Percentiles rank a stretch among this genome's conserved stretches.
phyloP scores from a whole-genome alignment of 2,797 vertebrate genomes.

The Tarsius wallacei region DNA sequence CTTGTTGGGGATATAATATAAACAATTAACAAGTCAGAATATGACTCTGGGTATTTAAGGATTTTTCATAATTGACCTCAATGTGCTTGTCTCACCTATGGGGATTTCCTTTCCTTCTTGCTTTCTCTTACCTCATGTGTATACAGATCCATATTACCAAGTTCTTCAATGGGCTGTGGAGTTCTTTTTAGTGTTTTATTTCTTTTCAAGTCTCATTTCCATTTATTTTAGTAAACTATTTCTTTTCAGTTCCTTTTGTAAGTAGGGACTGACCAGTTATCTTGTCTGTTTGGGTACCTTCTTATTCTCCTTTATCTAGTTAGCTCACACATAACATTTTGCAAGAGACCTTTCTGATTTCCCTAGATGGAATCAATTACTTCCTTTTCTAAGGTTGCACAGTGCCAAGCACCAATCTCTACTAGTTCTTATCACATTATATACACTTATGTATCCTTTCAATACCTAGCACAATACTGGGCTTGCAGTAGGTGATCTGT shows the following conservation, averaged over 20 bases:
- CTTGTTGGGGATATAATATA: not conserved
- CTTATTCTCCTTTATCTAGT: not conserved
- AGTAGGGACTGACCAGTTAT: not conserved
- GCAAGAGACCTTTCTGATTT: not conserved
- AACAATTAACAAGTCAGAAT: slow-evolving; percentile 3
- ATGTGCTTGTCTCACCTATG: not conserved
- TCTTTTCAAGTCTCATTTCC: not conserved
- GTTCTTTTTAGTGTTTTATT: not conserved
- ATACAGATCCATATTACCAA: not conserved
- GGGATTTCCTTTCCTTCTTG: not conserved
- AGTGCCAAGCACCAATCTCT: not conserved
- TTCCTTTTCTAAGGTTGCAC: not conserved
- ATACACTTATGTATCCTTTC: not conserved
- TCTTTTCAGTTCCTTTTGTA: not conserved
- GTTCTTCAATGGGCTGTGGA: not conserved
- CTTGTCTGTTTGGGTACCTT: not conserved
- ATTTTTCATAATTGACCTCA: not conserved
- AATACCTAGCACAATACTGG: not conserved
- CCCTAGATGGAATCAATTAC: not conserved
- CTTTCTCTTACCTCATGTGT: not conserved
- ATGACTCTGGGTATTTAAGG: not conserved
- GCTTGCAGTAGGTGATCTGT: not conserved
- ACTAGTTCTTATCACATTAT: not conserved
- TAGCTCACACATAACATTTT: slow-evolving; percentile 6
- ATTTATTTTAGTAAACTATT: not conserved